phyloP scores from a whole-genome alignment of 2,797 vertebrate genomes.

The Fringilla coelebs region DNA sequence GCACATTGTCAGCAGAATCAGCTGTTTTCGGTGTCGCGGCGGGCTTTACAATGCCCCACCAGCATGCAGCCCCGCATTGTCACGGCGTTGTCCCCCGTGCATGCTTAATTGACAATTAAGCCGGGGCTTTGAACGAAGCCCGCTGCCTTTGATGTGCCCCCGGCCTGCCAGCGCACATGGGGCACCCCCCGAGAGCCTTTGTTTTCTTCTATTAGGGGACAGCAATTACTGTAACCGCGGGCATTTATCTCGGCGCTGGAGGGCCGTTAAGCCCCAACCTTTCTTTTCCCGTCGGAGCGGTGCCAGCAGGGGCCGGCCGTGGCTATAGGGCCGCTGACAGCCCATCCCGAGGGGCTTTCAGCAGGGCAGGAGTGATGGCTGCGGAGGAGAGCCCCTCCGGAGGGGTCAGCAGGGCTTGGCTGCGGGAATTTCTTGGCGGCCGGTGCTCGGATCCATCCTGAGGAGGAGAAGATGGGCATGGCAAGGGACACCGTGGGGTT shows the following conservation, averaged over 20 bases:
- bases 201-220: slow-evolving; percentile 89
- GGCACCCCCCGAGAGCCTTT: slow-evolving; percentile 84
- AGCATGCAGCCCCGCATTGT: slow-evolving; percentile 88
- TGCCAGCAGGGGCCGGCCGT: slow-evolving; percentile 88
- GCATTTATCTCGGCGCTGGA: slow-evolving; percentile 89
- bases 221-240: slow-evolving; percentile 87
- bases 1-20: slow-evolving; percentile 90
- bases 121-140: slow-evolving; percentile 81
- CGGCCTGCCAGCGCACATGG: slow-evolving; percentile 82
- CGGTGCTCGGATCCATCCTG: rapidly evolving
- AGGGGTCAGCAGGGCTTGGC: slow-evolving; percentile 81
- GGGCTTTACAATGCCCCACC: slow-evolving; percentile 86
- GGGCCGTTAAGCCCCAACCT: slow-evolving; percentile 79
- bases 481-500: rapidly evolving
- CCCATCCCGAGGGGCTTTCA: slow-evolving; percentile 75
- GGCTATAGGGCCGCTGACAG: slow-evolving; percentile 79
- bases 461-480: neutral
- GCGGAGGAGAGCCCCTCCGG: slow-evolving; percentile 77
- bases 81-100: slow-evolving; percentile 91
- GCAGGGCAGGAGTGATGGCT: slow-evolving; percentile 89
- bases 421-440: slow-evolving; percentile 72
- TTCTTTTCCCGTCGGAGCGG: slow-evolving; percentile 76
- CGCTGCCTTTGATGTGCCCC: slow-evolving; percentile 87
- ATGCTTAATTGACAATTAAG: slow-evolving; percentile 99
- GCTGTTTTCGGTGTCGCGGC: slow-evolving; percentile 92